Conservation (phyloP, 2,113 vertebrate genomes). For the Elephas maximus region DNA sequence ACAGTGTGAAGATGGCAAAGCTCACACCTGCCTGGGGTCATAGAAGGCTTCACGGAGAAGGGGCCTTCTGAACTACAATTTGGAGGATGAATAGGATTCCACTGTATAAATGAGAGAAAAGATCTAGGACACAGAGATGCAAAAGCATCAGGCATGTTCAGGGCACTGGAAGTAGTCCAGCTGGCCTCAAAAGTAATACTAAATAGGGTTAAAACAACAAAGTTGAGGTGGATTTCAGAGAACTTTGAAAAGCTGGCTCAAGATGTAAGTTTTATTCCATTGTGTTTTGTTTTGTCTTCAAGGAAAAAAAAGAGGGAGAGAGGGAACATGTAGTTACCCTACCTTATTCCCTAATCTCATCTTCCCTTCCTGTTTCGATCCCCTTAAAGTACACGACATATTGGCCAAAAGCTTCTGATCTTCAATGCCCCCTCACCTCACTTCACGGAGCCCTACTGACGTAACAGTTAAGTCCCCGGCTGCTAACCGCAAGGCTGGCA, state of each 20-base stretch:
- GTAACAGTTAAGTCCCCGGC: neutral
- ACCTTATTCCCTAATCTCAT: neutral
- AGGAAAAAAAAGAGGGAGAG: neutral
- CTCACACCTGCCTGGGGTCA: neutral
- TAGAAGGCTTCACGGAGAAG: neutral
- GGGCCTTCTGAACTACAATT: neutral
- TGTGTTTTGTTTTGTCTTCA: neutral
- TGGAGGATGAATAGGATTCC: neutral
- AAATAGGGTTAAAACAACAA: neutral
- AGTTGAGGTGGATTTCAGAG: neutral
- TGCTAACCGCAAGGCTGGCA: neutral
- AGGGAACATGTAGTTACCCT: neutral
- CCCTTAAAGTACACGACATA: neutral
- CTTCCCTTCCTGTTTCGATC: neutral
- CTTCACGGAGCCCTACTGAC: neutral
- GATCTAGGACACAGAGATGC: neutral
- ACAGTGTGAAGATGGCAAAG: neutral
- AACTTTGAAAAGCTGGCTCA: neutral
- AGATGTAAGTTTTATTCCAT: neutral
- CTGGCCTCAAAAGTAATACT: neutral
- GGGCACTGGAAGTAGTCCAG: neutral
- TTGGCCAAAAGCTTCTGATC: neutral
- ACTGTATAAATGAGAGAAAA: neutral
- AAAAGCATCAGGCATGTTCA: neutral
- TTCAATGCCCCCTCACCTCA: neutral